Conservation (phyloP, 1,140 invertebrate species). For the Rhopalosiphum maidis region DNA sequence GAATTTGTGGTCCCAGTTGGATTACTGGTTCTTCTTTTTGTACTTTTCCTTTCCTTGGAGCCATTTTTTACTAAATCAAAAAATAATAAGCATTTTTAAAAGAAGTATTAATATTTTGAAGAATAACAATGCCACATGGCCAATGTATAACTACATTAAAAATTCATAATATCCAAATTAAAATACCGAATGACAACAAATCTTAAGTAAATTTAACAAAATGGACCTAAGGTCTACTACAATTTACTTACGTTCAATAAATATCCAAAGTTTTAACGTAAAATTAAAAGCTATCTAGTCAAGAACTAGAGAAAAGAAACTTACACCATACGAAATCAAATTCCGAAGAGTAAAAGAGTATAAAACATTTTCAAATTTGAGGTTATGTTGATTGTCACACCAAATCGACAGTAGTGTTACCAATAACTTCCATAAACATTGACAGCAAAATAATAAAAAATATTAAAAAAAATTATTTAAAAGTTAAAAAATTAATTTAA, state of each 20-base stretch:
- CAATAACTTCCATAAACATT: not conserved
- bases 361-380: not conserved
- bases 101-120: too few species aligned
- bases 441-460: not conserved
- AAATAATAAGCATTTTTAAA: too few species aligned
- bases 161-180: not conserved
- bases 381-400: conserved; percentile 38
- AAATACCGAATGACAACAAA: not conserved
- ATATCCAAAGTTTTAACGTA: not conserved
- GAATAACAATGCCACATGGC: conserved; percentile 35
- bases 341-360: too few species aligned
- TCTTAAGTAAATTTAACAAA: not conserved
- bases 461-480: too few species aligned
- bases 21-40: conserved; percentile 97
- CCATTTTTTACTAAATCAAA: conserved; percentile 71
- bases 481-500: too few species aligned
- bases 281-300: not conserved
- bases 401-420: not conserved
- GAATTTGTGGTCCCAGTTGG: conserved; percentile 93
- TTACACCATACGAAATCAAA: not conserved
- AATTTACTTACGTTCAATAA: not conserved
- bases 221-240: not conserved
- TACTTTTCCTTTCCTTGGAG: conserved; percentile 95
- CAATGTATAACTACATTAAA: not conserved
- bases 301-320: not conserved